Base-by-base conservation (phyloP, 1,140 invertebrate species). In the Maconellicoccus hirsutus region DNA sequence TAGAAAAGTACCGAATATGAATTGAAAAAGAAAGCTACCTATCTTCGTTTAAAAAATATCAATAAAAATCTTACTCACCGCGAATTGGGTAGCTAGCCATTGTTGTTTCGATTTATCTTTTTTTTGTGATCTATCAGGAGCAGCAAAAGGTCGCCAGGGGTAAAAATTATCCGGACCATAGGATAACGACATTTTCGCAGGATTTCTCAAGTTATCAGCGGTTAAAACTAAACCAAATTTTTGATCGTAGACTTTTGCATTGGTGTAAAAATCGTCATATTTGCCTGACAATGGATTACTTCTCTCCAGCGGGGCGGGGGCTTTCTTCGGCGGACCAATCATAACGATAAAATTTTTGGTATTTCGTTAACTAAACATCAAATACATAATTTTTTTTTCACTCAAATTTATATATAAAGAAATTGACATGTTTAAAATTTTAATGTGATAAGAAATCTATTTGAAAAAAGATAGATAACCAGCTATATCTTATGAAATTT, bases 201-300 rank as follows among this genome's bases (percentile, higher is more conserved):
- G 61, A 66, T 66, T 66, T 66, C 25, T 3, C 16, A 66, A 16
- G 25, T 66, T 66, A 66, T 66, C 61, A 4, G 61, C 3, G 3
- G 61, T 66, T 19, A 66, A 66, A 6, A 66, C 61, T 66, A 66
- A 23, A 8, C 61, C 61, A 16, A 66, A 66, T 66, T 66, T 66
- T 66, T 66, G 61, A 66, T 66, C 61, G 61, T 66, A 66, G 10
- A 66, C 61, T 66, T 66, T 66, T 2, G 61, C 61, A 66, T 66
- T 66, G 3, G 21, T 23, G 61, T 66, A 66, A 19, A 66, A 66
- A 19, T 66, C 61, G 22, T 66, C 61, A 22, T 66, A 66, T 66
- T 66, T 66, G 19, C 61, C 61, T 3, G 25, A 8, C 16, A 25
- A 14, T 25, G 61, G 61, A 25, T 66, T 66, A 10, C 3, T 66